Base-by-base conservation (phyloP, 2,113 vertebrate species). In the Rattus rattus region DNA sequence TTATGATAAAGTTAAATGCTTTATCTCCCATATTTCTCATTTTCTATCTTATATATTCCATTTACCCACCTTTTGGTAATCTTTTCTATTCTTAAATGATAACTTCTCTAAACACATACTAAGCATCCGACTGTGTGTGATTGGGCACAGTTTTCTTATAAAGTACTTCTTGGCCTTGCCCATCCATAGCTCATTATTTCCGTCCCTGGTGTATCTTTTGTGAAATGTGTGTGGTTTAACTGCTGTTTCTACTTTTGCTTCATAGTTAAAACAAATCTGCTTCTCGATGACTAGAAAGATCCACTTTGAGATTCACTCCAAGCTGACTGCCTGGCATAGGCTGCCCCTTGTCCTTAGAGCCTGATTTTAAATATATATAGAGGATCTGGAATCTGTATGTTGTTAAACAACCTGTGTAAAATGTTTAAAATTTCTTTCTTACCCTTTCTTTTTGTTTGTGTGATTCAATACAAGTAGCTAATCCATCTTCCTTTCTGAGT, bases 1-100 rank as follows among this genome's bases (percentile, higher is more conserved):
- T 94, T 94, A 79, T 81, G 87, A 93, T 80, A 91, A 91, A 65
- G 22, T 30, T 81, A 81, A 92, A 20, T 79, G 36, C 83, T 85
- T 96, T 92, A 33, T 75, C 26, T 93, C 94, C 28, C 24, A 92
- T 92, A 39, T 91, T 86, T 72, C 10, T 92, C 65, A 67, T 39
- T 91, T 88, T 80, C 83, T 81, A n/a, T 79, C 93, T 94, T 95
- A 79, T 75, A 79, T 75, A 52, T 73, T 36, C 77, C 6, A 59
- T 75, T 93, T 91, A 22, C 49, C 26, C 36, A 69, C 47, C 69
- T 83, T 90, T 91, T 28, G 33, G 65, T 77, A 43, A 43, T 61
- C 19, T 92, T 95, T 91, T 13, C n/a, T 90, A 88, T 39, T 95
- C 72, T 52, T 52, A 69, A 76, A 65, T 86, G 17, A 47, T 72